Conservation (phyloP, 2,888 invertebrate species). For the Troides aeacus region DNA sequence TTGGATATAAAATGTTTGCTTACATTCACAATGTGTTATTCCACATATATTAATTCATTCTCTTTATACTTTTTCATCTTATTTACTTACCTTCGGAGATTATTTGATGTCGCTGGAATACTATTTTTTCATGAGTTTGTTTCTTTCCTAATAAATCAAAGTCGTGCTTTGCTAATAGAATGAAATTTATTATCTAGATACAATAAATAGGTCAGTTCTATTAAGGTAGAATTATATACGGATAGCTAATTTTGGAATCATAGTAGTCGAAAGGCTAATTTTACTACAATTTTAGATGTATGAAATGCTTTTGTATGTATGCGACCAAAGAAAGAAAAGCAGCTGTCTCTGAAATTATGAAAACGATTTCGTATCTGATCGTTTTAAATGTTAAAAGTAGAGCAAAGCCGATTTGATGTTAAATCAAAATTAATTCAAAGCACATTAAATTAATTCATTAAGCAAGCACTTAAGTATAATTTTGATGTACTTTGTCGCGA, state of each 20-base stretch:
- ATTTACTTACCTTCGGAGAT: not conserved
- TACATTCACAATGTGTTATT: not conserved
- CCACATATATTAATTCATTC: not conserved
- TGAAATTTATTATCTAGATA: not conserved
- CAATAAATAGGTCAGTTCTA: too few relatives aligned
- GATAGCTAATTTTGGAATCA: too few relatives aligned
- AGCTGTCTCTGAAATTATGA: too few relatives aligned
- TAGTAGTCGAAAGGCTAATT: too few relatives aligned
- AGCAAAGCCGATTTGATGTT: too few relatives aligned
- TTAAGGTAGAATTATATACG: too few relatives aligned
- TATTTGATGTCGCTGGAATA: not conserved
- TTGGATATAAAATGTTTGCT: not conserved
- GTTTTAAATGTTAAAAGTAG: too few relatives aligned
- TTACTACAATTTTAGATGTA: too few relatives aligned
- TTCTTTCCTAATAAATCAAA: not conserved
- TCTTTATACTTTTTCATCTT: not conserved
- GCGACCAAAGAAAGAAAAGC: too few relatives aligned
- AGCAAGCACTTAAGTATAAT: not conserved
- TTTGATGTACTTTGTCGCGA: not conserved
- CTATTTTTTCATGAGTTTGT: not conserved
- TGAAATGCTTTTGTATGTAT: too few relatives aligned
- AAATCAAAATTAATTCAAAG: too few relatives aligned
- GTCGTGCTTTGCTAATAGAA: not conserved
- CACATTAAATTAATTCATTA: not conserved
- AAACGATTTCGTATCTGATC: too few relatives aligned